Percentiles rank a stretch among this genome's conserved stretches.
Conservation (phyloP, 37 sponge, comb jelly and placozoan genomes). For the Geodia barretti region DNA sequence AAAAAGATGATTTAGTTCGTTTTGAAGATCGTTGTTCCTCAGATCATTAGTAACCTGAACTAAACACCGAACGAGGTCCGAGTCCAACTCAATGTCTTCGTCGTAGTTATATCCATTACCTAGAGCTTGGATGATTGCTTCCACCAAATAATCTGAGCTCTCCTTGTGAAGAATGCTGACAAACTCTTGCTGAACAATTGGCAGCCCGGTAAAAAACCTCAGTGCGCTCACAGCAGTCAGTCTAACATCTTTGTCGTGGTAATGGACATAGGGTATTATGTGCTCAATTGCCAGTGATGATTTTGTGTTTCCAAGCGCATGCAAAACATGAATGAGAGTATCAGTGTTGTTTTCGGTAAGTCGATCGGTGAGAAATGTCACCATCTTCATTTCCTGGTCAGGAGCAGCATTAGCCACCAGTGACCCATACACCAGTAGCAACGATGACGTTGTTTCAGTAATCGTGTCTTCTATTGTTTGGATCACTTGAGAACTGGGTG, state of each 20-base stretch:
- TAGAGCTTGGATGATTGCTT: neutral
- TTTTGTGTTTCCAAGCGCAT: conserved; percentile 63
- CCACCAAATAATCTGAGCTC: conserved; percentile 4
- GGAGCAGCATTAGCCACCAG: conserved; percentile 5
- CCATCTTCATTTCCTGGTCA: conserved; percentile 4
- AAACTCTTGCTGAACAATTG: conserved; percentile 22
- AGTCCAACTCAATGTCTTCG: no score
- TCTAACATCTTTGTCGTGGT: conserved; percentile 39
- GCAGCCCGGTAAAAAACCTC: conserved; percentile 3
- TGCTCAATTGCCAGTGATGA: conserved; percentile 5
- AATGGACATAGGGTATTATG: conserved; percentile 18
- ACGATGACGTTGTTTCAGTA: no score
- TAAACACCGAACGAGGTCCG: no score
- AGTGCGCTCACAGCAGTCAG: conserved; percentile 40
- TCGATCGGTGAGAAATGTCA: conserved; percentile 20
- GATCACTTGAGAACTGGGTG: no score
- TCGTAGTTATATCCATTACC: neutral
- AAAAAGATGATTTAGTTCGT: no score
- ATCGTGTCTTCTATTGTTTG: no score
- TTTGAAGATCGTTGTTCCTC: no score
- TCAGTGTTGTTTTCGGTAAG: conserved; percentile 20
- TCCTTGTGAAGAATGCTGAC: neutral
- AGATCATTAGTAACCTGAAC: no score
- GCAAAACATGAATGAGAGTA: conserved; percentile 19
- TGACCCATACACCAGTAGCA: conserved; percentile 33